Base-by-base conservation (phyloP, 2,113 vertebrate species). In the Ciconia maguari region DNA sequence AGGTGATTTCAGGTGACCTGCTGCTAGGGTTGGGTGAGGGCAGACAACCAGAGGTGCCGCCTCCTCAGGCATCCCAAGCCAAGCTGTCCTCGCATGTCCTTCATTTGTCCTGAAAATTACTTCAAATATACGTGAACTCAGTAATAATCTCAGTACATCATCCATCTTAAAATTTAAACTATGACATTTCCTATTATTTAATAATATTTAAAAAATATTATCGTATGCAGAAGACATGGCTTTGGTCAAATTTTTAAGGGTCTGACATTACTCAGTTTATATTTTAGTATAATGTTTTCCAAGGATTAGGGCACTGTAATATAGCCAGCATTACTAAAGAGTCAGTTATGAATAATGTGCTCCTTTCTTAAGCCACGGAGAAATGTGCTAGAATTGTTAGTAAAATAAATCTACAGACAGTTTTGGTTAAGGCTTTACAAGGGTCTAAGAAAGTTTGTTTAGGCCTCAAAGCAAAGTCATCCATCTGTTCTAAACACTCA, bases 401-500 rank as follows among this genome's bases (percentile, higher is more conserved):
- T 49, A 66, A 81, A 52, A 93, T 55, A 71, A 84, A 83, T 48
- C 51, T 75, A 68, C 8, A 13, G 68, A 52, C n/a, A 83, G 12
- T 74, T 96, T 71, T 86, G 51, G 62, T 93, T 76, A 70, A 85
- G 70, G 76, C 55, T 72, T 72, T 93, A 51, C 26, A 46, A 80
- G 49, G 44, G 10, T 84, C 92, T 89, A 83, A 76, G 76, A 64
- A 87, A 46, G 32, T 51, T 94, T 83, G 60, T 80, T 94, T 70
- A 92, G 77, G 61, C 55, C 44, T 64, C 86, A 44, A 83, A 84
- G 34, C 55, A 61, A 93, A 90, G 58, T 41, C 80, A 82, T 78
- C 60, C 15, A 16, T 30, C 49, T 93, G 51, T 26, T 90, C 34
- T 80, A 9, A 60, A 76, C 65, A 51, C 22, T 61, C 13, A 9